Evolutionary conservation across 2,888 invertebrate genomes (phyloP).

Genomic region (Bruchidius siliquastri): DNA sequence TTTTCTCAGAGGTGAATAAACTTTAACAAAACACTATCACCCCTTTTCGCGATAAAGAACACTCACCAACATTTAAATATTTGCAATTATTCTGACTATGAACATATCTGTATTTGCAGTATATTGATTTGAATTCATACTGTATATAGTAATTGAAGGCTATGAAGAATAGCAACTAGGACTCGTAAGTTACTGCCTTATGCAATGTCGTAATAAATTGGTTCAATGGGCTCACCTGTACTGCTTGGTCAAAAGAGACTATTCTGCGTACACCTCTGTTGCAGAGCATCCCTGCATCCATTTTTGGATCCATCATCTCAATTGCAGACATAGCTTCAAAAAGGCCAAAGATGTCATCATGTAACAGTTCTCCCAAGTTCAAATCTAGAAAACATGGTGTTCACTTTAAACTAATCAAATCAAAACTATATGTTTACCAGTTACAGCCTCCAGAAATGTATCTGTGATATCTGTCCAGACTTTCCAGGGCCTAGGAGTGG

Average conservation of each 20-base stretch:
- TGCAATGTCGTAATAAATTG: too few species aligned
- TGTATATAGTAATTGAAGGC: too few species aligned
- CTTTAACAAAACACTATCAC: too few species aligned
- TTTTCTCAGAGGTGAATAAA: too few species aligned
- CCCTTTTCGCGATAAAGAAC: too few species aligned
- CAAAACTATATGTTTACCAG: conserved; percentile 23
- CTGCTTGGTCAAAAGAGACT: conserved; percentile 81
- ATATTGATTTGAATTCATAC: too few species aligned
- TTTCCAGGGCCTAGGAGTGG: not conserved
- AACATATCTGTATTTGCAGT: too few species aligned
- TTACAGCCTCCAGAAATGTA: conserved; percentile 34
- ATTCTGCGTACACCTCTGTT: conserved; percentile 82
- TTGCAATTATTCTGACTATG: too few species aligned
- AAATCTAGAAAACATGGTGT: conserved; percentile 53
- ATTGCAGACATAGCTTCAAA: conserved; percentile 99
- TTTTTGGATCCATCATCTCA: conserved; percentile 99
- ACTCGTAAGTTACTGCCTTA: too few species aligned
- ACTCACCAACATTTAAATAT: too few species aligned
- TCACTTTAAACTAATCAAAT: not conserved
- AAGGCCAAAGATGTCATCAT: conserved; percentile 85
- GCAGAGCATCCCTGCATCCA: conserved; percentile 98
- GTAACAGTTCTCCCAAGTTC: conserved; percentile 83
- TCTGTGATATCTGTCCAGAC: conserved; percentile 33
- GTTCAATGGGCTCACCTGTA: conserved; percentile 54
- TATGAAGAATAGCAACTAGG: too few species aligned